These are phyloP conservation scores for Germaria angustata DNA, from an alignment of 2,888 invertebrate genomes.

Conservation along the genomic window DNA sequence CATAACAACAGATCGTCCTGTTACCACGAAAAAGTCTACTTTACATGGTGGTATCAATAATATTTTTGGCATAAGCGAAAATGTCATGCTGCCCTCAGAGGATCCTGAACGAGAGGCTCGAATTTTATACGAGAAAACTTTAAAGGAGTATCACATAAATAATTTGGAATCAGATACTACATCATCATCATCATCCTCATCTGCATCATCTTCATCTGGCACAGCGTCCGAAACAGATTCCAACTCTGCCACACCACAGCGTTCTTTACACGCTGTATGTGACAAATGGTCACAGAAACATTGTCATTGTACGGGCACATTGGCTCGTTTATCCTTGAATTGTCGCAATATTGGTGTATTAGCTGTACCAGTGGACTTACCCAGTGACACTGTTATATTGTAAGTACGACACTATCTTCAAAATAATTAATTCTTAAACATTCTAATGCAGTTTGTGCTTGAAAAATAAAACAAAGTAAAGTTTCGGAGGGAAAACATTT, in stretches of 20 bases:
- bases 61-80: constrained; percentile 75
- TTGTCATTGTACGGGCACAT: constrained; percentile 78
- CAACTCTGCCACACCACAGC: constrained; percentile 59
- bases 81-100: constrained; percentile 77
- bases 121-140: constrained; percentile 78
- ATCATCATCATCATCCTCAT: constrained; percentile 22
- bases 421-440: not conserved
- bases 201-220: constrained; percentile 18
- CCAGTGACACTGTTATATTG: constrained; percentile 76
- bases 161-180: constrained; percentile 21
- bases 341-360: constrained; percentile 78
- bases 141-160: constrained; percentile 76
- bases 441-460: not conserved
- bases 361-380: constrained; percentile 78
- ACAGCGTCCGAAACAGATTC: not conserved
- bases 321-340: constrained; percentile 75
- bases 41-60: not conserved
- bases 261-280: constrained; percentile 75
- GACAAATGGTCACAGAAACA: constrained; percentile 76
- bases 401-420: constrained; percentile 71
- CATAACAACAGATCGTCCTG: constrained; percentile 35
- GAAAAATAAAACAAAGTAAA: not conserved
- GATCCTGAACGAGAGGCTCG: constrained; percentile 79
- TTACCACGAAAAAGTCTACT: constrained; percentile 27
- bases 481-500: not conserved